Conservation (phyloP, 2,113 vertebrate species). For the Alethe castanea region DNA sequence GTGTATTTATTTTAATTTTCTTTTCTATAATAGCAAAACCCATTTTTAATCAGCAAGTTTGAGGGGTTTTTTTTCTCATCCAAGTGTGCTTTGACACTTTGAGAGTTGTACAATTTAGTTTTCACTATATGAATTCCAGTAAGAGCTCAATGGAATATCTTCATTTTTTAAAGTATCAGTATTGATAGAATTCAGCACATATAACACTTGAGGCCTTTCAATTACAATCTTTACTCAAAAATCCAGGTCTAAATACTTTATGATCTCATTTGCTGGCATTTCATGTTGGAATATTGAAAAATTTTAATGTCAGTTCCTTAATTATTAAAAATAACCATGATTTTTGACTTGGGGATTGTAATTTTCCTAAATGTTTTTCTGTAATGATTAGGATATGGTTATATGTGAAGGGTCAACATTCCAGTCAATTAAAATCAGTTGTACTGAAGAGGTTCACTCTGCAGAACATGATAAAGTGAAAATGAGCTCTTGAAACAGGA, state of each 20-base stretch:
- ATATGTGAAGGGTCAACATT: neutral
- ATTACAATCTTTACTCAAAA: neutral
- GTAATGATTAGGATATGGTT: neutral
- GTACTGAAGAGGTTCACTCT: neutral
- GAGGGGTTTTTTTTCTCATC: neutral
- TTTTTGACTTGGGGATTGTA: neutral
- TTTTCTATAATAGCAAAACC: neutral
- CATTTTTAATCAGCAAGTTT: neutral
- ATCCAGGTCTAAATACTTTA: neutral
- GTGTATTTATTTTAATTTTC: neutral
- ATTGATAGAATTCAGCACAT: neutral
- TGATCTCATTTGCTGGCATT: neutral
- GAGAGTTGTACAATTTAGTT: neutral
- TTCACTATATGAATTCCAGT: neutral
- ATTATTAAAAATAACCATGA: neutral
- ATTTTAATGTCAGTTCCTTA: neutral
- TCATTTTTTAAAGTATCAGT: neutral
- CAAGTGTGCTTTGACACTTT: neutral
- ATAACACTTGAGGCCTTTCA: neutral
- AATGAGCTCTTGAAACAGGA: neutral
- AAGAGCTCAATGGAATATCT: neutral
- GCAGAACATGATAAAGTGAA: neutral
- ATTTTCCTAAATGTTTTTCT: neutral
- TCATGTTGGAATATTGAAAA: neutral
- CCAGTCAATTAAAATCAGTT: neutral